phyloP scores from a whole-genome alignment of 2,888 invertebrate species.

The Mythimna albipuncta region DNA sequence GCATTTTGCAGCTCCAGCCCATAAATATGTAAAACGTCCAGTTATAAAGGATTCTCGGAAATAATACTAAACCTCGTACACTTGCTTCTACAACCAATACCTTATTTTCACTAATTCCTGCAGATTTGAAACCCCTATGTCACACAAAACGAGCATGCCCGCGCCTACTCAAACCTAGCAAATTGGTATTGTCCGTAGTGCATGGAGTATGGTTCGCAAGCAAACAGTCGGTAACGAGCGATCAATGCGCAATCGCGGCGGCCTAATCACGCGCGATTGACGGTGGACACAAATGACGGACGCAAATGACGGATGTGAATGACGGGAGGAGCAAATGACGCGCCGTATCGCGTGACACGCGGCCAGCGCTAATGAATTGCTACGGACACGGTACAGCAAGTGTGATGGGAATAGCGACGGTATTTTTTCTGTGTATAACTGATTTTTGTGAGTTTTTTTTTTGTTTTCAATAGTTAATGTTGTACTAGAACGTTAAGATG shows the following conservation, averaged over 20 bases:
- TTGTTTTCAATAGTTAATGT: too few relatives aligned
- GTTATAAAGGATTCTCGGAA: too few relatives aligned
- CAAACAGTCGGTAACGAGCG: conserved; percentile 63
- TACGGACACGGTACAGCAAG: conserved; percentile 49
- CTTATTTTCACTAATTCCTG: background rate
- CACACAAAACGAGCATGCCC: conserved; percentile 19
- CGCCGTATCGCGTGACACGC: conserved; percentile 64
- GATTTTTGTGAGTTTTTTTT: too few relatives aligned
- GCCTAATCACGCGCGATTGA: conserved; percentile 81
- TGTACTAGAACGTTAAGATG: too few relatives aligned
- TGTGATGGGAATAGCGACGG: conserved; percentile 8
- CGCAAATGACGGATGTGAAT: conserved; percentile 72
- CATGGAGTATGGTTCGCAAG: conserved; percentile 39
- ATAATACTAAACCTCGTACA: background rate
- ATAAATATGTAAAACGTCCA: too few relatives aligned
- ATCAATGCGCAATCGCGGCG: conserved; percentile 82
- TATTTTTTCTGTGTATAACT: conserved; percentile 8
- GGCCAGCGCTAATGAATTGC: conserved; percentile 72
- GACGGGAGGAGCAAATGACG: conserved; percentile 72
- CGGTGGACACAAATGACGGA: conserved; percentile 70
- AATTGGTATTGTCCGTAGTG: conserved; percentile 54
- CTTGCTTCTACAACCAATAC: background rate
- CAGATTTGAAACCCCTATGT: background rate
- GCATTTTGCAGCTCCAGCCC: too few relatives aligned
- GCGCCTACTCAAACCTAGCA: conserved; percentile 28